Base-by-base conservation (phyloP, 1,140 invertebrate genomes). In the Vanessa atalanta region DNA sequence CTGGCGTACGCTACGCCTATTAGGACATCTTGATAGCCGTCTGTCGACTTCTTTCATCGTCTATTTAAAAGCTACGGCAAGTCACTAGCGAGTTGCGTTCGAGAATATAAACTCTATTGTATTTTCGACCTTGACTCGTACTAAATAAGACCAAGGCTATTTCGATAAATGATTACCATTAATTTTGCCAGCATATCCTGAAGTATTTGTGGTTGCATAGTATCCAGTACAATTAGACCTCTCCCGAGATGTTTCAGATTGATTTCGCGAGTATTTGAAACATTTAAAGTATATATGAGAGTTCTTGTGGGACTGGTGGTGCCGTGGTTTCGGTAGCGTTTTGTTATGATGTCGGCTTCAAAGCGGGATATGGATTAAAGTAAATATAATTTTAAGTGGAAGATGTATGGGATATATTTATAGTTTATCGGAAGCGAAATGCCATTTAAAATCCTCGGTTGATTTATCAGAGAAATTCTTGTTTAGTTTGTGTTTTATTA, bases 11-110 rank as follows among this genome's bases (percentile, higher is more conserved):
- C 74, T 82, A 88, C 86, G 89, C 88, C 89, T 92, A 91, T 92
- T 92, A 92, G 90, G 82, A 85, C 82, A 80, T 84, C 90, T 90
- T 92, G 90, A 92, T 92, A 85, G 87, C 86, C 90, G 88, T 83
- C 88, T 84, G 89, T 89, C 84, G 79, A 83, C 82, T 90, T 91
- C 90, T 92, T 90, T 92, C 90, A 91, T 79, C 90, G 74, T 92
- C 88, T 90, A 90, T 92, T 92, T 92, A 90, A 92, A 91, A 90
- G 88, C 86, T 79, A 82, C 82, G 70, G 80, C 77, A 83, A 73
- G 48, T 69, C 47, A 63, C 55, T 72, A 60, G 26, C 55, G 12
- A 57, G 65, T 55, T 66, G 26, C 69, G 31, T 51, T 63, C 47
- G 43, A 47, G 14, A 31, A 60, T 60, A 16, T 13, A 48, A 31